Evolutionary conservation across 2,888 invertebrate genomes (phyloP).

Genomic region (Pristionchus mayeri): DNA sequence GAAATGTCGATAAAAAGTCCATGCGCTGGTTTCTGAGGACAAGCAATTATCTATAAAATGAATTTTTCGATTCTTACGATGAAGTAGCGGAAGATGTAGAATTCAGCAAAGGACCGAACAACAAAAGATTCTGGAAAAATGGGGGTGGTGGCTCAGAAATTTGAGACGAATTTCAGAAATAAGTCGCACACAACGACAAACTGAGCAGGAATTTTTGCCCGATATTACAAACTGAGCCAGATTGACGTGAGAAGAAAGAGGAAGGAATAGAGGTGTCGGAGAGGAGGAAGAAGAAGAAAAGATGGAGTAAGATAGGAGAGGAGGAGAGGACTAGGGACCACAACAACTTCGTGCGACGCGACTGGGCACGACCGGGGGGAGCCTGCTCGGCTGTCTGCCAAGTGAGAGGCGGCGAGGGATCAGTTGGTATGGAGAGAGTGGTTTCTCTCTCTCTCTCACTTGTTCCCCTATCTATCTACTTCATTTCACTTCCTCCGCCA

Average conservation of each 20-base stretch:
- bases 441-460: not conserved
- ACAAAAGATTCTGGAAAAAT: not conserved
- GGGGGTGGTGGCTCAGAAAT: not conserved
- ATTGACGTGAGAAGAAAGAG: not conserved
- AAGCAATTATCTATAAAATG: no score
- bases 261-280: conserved; percentile 10
- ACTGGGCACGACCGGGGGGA: not conserved
- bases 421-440: not conserved
- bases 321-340: not conserved
- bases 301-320: conserved; percentile 44
- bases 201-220: not conserved
- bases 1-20: no score
- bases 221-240: not conserved
- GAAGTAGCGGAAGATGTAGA: no score
- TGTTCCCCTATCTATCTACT: not conserved
- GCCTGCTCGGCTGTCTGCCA: not conserved
- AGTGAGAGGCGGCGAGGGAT: not conserved
- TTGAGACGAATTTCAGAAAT: not conserved
- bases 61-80: no score
- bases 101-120: no score
- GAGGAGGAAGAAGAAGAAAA: conserved; percentile 33
- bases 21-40: no score
- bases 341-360: conserved; percentile 10
- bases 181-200: not conserved
- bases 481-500: conserved; percentile 17